These are phyloP conservation scores for Mesoclemmys tuberculata DNA, from an alignment of 2,113 vertebrate species.

Conservation along the genomic window DNA sequence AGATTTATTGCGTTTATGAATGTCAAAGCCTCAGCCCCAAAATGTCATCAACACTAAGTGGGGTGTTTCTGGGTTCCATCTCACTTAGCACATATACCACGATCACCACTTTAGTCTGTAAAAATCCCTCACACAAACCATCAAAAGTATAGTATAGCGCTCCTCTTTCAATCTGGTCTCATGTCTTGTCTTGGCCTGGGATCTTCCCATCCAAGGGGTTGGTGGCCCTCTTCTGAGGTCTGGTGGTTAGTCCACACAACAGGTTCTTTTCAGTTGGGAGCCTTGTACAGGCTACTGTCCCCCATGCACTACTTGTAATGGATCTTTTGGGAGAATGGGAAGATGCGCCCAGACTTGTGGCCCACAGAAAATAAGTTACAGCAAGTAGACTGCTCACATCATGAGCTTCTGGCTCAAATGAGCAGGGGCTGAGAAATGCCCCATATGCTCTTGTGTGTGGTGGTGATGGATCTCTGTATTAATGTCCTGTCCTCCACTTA, in stretches of 20 bases:
- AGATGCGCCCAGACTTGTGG: rapidly evolving
- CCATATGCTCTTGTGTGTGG: not conserved
- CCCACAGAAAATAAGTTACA: not conserved
- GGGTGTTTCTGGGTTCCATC: not conserved
- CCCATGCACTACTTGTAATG: rapidly evolving
- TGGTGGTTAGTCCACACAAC: not conserved
- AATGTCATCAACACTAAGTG: not conserved
- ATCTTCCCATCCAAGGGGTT: not conserved
- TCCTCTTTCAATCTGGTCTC: not conserved
- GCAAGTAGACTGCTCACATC: not conserved
- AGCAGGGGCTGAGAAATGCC: not conserved
- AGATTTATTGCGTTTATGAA: not conserved
- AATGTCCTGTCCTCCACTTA: not conserved
- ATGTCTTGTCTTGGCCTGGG: not conserved
- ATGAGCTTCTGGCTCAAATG: not conserved
- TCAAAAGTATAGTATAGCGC: not conserved
- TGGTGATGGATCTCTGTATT: not conserved
- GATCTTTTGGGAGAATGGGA: rapidly evolving
- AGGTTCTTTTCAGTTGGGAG: not conserved
- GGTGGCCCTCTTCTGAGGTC: not conserved
- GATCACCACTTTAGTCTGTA: not conserved
- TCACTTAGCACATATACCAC: not conserved
- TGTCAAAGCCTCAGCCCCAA: not conserved
- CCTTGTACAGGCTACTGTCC: not conserved
- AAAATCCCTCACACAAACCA: not conserved